Evolutionary conservation across 2,113 vertebrate genomes (phyloP).

Genomic region (Plectropomus leopardus): DNA sequence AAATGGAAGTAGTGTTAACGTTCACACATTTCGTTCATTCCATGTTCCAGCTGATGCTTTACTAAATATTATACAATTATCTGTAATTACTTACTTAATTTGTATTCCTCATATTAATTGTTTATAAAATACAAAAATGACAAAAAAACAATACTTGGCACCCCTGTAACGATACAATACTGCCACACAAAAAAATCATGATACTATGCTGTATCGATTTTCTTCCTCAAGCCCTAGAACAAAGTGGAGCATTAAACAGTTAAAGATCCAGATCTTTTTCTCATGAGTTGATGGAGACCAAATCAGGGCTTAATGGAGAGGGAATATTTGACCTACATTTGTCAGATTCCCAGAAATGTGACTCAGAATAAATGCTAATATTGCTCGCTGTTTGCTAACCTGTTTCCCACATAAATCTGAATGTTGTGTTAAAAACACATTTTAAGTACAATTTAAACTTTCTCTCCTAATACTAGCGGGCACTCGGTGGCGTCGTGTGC

Average conservation of each 20-base stretch:
- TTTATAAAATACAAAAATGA: too few species aligned
- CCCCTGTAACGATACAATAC: too few species aligned
- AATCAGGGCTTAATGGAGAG: neutral
- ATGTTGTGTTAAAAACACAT: neutral
- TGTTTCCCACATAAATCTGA: neutral
- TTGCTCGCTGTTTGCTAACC: neutral
- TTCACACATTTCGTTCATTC: neutral
- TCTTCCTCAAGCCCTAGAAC: too few species aligned
- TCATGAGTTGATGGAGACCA: neutral
- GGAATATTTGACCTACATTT: neutral
- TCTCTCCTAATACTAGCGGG: constrained; percentile 65
- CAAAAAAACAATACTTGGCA: too few species aligned
- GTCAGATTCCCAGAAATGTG: neutral
- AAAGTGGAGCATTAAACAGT: neutral
- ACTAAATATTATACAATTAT: neutral
- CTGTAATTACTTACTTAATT: neutral
- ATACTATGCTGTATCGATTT: too few species aligned
- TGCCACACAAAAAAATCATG: too few species aligned
- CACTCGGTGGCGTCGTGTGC: constrained; percentile 94
- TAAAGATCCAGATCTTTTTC: neutral
- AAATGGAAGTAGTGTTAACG: neutral
- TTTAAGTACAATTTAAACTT: neutral
- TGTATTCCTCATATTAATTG: too few species aligned
- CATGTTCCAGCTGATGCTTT: neutral
- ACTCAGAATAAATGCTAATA: neutral